Percentiles rank a stretch among this genome's conserved stretches.
Conservation (phyloP, 2,888 invertebrate genomes). For the Hydropsyche betteni region DNA sequence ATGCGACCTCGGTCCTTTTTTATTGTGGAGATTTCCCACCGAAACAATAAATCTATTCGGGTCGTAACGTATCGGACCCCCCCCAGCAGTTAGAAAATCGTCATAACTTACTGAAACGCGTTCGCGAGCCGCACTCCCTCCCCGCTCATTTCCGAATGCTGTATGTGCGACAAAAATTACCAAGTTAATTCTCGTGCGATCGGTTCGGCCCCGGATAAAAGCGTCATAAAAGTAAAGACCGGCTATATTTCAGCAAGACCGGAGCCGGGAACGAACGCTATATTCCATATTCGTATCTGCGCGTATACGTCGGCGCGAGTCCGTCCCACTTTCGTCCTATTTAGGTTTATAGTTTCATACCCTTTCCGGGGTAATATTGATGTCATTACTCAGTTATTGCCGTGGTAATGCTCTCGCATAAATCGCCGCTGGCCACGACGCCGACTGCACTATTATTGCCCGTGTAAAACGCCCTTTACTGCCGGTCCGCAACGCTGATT, state of each 20-base stretch:
- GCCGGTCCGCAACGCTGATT: constrained; percentile 20
- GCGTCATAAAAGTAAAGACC: constrained; percentile 51
- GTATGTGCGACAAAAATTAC: constrained; percentile 44
- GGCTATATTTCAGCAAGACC: constrained; percentile 45
- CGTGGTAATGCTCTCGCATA: constrained; percentile 59
- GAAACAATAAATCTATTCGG: not conserved
- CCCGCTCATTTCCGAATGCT: not conserved
- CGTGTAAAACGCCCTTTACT: constrained; percentile 26
- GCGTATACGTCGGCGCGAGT: constrained; percentile 19
- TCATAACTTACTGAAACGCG: constrained; percentile 24
- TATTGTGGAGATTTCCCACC: not conserved
- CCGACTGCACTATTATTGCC: constrained; percentile 19
- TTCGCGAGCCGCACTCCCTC: constrained; percentile 9
- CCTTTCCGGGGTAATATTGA: constrained; percentile 47
- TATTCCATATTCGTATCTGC: not conserved
- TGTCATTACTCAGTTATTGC: constrained; percentile 60
- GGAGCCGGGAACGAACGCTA: too few species aligned
- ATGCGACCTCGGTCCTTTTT: too few species aligned
- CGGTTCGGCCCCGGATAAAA: constrained; percentile 50
- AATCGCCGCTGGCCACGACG: constrained; percentile 55
- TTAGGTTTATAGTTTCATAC: constrained; percentile 45
- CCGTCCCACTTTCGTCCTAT: constrained; percentile 33
- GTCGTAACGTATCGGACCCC: not conserved
- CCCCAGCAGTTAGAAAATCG: not conserved
- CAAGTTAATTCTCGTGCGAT: constrained; percentile 50